These are phyloP conservation scores for Vulpes vulpes DNA, from an alignment of 2,113 vertebrate genomes.

Conservation along the genomic window DNA sequence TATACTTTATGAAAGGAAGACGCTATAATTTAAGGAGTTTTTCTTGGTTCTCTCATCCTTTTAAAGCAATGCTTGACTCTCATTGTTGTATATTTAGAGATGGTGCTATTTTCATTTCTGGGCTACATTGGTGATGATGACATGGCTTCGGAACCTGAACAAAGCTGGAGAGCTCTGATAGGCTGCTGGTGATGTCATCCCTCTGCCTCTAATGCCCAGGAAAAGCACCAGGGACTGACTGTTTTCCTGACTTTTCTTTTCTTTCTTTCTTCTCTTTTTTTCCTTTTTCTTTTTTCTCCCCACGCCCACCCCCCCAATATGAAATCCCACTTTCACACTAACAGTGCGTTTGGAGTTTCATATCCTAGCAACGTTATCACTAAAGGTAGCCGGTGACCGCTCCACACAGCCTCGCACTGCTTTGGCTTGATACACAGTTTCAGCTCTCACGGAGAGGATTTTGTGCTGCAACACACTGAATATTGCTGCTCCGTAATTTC, in stretches of 20 bases:
- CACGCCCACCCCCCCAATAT: background rate
- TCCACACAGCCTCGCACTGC: background rate
- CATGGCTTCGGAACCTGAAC: conserved; percentile 79
- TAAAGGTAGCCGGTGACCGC: conserved; percentile 47
- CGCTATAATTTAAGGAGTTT: conserved; percentile 75
- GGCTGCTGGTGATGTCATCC: conserved; percentile 71
- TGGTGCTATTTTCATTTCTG: conserved; percentile 79
- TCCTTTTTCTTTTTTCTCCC: background rate
- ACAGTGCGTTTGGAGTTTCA: conserved; percentile 67
- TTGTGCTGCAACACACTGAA: conserved; percentile 63
- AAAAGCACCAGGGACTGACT: conserved; percentile 80
- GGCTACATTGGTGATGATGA: conserved; percentile 65
- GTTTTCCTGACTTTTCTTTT: conserved; percentile 81
- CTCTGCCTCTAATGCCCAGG: conserved; percentile 47
- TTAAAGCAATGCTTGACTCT: conserved; percentile 76
- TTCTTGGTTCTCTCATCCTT: conserved; percentile 74
- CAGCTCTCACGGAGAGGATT: conserved; percentile 59
- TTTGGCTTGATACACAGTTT: background rate
- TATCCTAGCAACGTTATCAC: conserved; percentile 59
- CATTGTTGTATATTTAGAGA: conserved; percentile 84
- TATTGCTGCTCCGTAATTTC: conserved; percentile 51
- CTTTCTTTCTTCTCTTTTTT: conserved; percentile 24
- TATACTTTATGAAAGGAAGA: conserved; percentile 42
- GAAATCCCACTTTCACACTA: conserved; percentile 73
- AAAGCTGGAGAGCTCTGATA: conserved; percentile 77